Evolutionary conservation across 1,140 invertebrate genomes (phyloP), one percentile per base, ranked within the genome.

Genomic region (Pseudomyrmex concolor): DNA sequence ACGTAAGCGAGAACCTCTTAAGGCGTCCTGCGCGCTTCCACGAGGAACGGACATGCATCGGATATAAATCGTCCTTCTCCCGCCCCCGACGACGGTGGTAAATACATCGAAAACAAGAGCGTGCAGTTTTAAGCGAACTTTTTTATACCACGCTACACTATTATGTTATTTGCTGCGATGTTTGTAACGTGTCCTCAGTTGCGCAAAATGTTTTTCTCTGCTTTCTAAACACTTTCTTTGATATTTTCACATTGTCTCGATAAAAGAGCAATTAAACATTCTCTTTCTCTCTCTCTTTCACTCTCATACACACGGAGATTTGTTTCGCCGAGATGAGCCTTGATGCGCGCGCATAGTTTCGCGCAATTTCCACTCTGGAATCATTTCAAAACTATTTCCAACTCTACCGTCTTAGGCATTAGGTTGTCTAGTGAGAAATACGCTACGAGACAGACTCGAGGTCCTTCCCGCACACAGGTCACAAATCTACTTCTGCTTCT

Each of bases 1-100:
- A 89, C 88, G 88, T 89, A 89, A 89, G 88, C 88, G 76, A 73
- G 62, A 84, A 66, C 67, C 72, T 82, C 88, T 86, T 88, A 88
- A 88, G 76, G 87, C 43, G 54, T 78, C 43, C 34, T 48, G 43
- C 76, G 45, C n/a, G 54, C 50, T 84, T 83, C 60, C 68, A 62
- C 66, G 63, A 64, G 72, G 13, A 57, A n/a, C 43, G 54, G n/a
- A 80, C 76, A 71, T 55, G 67, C 67, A 71, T 71, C 22, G 54
- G 66, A 71, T 55, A 73, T 74, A 63, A 73, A 74, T 82, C 57
- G 48, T 51, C 2, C 15, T 59, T 34, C 22, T 43, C 13, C 9
- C 7, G 55, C 8, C 12, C 51, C n/a, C 55, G 8, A 17, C 13
- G 2, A 1, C 34, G 10, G 43, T 68, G 13, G 48, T 50, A 67